Evolutionary conservation across 1,140 invertebrate genomes (phyloP), one percentile per base, ranked within the genome.

Genomic region (Nasonia giraulti): DNA sequence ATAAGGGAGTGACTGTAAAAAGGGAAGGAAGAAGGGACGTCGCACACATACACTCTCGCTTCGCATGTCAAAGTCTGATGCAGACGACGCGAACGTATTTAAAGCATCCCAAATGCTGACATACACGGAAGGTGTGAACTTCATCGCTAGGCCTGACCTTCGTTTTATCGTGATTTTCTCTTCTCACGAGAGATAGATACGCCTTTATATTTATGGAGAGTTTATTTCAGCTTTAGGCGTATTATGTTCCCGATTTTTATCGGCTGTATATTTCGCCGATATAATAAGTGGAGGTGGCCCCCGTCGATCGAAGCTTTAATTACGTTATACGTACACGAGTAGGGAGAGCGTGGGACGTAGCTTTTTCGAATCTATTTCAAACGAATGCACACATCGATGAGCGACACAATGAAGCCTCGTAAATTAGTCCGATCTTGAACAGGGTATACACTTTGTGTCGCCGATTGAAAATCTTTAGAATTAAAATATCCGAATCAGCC

Each of bases 11-110:
- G 17, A 62, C 27, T 40, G 0, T 31, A 40, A 74, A 40, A 74
- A 20, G 23, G 55, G 55, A 62, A 62, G 73, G 73, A 74, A 74
- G 73, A 74, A 74, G 73, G 73, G 37, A 44, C 40, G 10, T 44
- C 27, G 40, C 68, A 27, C 23, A 10, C 68, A 12, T 27, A 27
- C 69, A 40, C 14, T 74, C 17, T 33, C 73, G 73, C 73, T 20
- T 74, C 31, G 73, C n/a, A 20, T 74, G 33, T 74, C 73, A 74
- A 74, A 74, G 37, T 10, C 8, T 5, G 33, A 37, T 71, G 69
- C 69, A 6, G 40, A 40, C 37, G 17, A 74, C 17, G 6, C 37
- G 73, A 31, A 74, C 40, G 73, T 40, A 74, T 74, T 40, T 40
- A 40, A 74, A n/a, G 37, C 27, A 33, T 37, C 33, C 73, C 17